Evolutionary conservation across 2,888 invertebrate species (phyloP), one percentile per base, ranked within the genome.

Genomic region (Eupithecia dodoneata): DNA sequence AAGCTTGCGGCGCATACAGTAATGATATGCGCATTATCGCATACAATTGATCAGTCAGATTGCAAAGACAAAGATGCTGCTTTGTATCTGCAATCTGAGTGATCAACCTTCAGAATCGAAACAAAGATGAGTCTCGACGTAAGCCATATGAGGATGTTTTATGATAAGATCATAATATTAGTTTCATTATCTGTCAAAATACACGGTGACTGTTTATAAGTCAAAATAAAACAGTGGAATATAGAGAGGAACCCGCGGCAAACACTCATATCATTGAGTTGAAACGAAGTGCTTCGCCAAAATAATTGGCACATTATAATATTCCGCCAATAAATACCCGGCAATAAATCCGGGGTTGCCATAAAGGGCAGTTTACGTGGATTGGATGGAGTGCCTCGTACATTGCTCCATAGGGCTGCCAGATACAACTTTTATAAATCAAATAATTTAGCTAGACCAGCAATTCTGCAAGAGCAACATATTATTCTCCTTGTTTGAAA

Each of bases 241-340:
- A 67, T 44, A 15, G 13, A 30, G 65, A 65, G 65, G 13, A 5
- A 55, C 41, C 71, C 69, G 70, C 65, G 67, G 41, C 69, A 70
- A 69, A 52, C 59, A 72, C 69, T 76, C 76, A 76, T 76, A 74
- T 67, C 70, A 74, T 79, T 70, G 65, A 76, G 72, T 71, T 72
- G 70, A 72, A 78, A 72, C 74, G 76, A 74, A 73, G 52, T 67
- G 79, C 76, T n/a, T 76, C 55, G 69, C 44, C 71, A 69, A 74
- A 76, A 79, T 79, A 79, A 79, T 79, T 79, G 79, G 76, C 76
- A 76, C 76, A 79, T 79, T 79, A 79, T 79, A 76, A 81, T 78
- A 76, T 77, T 76, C 74, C 59, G 55, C 71, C 78, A 81, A 78
- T 79, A 78, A 79, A 78, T 81, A 78, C 72, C 74, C 74, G 74